Evolutionary conservation across 2,888 invertebrate species (phyloP), one percentile per base, ranked within the genome.

Genomic region (Strigamia transsilvanica): DNA sequence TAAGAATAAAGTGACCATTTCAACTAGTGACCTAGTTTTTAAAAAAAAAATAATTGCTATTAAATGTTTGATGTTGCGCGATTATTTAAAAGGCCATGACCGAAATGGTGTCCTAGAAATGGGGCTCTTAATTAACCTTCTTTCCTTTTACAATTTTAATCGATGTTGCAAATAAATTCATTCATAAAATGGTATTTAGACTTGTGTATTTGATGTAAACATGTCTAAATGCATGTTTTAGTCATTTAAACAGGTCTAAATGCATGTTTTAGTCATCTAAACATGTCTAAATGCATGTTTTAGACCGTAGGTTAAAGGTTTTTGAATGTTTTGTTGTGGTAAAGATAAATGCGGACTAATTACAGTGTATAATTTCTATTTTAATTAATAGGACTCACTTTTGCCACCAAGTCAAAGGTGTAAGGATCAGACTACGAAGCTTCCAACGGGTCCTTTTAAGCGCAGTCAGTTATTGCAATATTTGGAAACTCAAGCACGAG

Each of bases 401-500:
- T 91, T 99, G 88, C 99, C 99, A 84, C 97, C 99, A 82, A 94
- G 94, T 84, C 96, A 98, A 90, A 92, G 99, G 86, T 96, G 95
- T 89, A 95, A 95, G 88, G 97, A 99, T 88, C 97, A 96, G 88
- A 99, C 99, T 87, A 93, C 93, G 85, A 99, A 99, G 90, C 92
- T 92, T 86, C 93, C 99, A 21, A 99, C 99, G 27, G 99, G 99
- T 73, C 98, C 98, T 18, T 91, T 98, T 86, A 94, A 98, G 90
- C 92, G 99, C 83, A 97, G 98, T 90, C 94, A 97, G 88, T 91
- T 98, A 82, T 94, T 98, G 87, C 96, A 97, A 88, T 97, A 96
- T 89, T 95, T 98, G 86, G 98, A 99, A 89, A 98, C 98, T 89
- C 96, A 98, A 88, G 99, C 99, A n/a, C 90, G 97, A 86, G 97